Conservation (phyloP, 1,140 invertebrate species). For the Drosophila varians region DNA sequence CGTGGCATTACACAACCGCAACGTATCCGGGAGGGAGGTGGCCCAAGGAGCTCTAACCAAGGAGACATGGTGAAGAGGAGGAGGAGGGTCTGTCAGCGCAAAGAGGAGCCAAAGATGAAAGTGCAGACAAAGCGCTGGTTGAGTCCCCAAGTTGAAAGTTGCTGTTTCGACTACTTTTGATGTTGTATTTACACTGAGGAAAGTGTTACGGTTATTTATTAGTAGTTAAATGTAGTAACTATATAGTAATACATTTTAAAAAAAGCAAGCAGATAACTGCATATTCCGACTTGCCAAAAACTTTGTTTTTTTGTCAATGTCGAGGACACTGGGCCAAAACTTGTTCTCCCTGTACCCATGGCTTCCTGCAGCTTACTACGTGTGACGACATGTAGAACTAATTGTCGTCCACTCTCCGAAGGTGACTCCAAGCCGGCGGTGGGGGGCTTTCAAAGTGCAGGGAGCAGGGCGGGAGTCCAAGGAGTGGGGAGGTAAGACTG, state of each 20-base stretch:
- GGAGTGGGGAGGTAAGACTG: conserved; percentile 4
- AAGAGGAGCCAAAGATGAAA: conserved; percentile 61
- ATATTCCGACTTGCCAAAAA: too few relatives aligned
- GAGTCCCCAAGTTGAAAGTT: conserved; percentile 47
- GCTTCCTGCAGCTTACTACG: conserved; percentile 82
- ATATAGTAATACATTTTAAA: too few relatives aligned
- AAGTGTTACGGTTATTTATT: not conserved
- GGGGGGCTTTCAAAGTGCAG: not conserved
- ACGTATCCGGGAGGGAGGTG: conserved; percentile 16
- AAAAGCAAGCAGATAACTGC: too few relatives aligned
- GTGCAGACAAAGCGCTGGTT: conserved; percentile 64
- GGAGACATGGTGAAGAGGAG: too few relatives aligned
- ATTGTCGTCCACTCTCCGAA: conserved; percentile 72
- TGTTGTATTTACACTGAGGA: conserved; percentile 3
- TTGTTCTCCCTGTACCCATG: conserved; percentile 19
- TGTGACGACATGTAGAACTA: conserved; percentile 83
- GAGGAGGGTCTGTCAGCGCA: conserved; percentile 12
- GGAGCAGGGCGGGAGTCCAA: not conserved
- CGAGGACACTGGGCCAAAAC: too few relatives aligned
- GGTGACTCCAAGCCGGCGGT: not conserved
- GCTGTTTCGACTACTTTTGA: conserved; percentile 18
- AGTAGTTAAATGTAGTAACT: too few relatives aligned
- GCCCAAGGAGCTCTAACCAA: not conserved
- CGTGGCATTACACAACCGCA: conserved; percentile 71
- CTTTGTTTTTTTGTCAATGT: too few relatives aligned